A percentile compares a stretch with the other conserved stretches of the same genome.
phyloP scores from a whole-genome alignment of 2,797 vertebrate genomes.

The Malurus leucopterus region DNA sequence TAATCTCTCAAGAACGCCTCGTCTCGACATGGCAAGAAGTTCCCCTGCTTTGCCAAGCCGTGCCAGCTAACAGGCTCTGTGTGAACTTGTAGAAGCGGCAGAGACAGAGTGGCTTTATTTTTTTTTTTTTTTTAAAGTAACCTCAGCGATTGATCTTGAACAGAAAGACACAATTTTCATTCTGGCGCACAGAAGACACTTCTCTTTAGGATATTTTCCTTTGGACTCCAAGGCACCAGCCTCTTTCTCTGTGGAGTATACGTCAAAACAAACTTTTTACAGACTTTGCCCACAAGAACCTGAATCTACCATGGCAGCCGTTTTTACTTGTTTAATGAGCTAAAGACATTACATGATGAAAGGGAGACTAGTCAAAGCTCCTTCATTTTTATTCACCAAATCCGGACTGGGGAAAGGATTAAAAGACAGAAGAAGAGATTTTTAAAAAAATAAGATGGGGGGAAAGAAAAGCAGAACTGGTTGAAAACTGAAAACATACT shows the following conservation, averaged over 20 bases:
- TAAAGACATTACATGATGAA: slow-evolving; percentile 69
- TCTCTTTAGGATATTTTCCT: slow-evolving; percentile 71
- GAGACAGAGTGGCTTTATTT: slow-evolving; percentile 35
- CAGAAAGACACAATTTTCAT: slow-evolving; percentile 59
- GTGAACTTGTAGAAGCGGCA: slow-evolving; percentile 58
- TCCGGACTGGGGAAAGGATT: slow-evolving; percentile 28
- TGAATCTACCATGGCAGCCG: slow-evolving; percentile 56
- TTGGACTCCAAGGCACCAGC: slow-evolving; percentile 66
- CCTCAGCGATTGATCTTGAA: slow-evolving; percentile 66
- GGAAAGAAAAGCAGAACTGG: not conserved
- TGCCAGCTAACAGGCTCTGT: slow-evolving; percentile 63
- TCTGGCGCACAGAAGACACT: slow-evolving; percentile 64
- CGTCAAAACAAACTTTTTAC: slow-evolving; percentile 66
- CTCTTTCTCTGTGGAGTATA: slow-evolving; percentile 68
- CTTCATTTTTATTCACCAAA: slow-evolving; percentile 62
- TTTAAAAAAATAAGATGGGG: not conserved
- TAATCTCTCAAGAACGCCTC: slow-evolving; percentile 54
- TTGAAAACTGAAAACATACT: slow-evolving; percentile 18
- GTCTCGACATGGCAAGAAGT: slow-evolving; percentile 65
- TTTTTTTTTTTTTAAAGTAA: slow-evolving; percentile 32
- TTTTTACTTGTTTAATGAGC: slow-evolving; percentile 77
- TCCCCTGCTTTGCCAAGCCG: slow-evolving; percentile 56
- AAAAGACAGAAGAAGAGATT: slow-evolving; percentile 2
- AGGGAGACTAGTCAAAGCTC: slow-evolving; percentile 64
- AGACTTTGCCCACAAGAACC: slow-evolving; percentile 65